Evolutionary conservation across 2,113 vertebrate genomes (phyloP).

Genomic region (Spermophilus dauricus): DNA sequence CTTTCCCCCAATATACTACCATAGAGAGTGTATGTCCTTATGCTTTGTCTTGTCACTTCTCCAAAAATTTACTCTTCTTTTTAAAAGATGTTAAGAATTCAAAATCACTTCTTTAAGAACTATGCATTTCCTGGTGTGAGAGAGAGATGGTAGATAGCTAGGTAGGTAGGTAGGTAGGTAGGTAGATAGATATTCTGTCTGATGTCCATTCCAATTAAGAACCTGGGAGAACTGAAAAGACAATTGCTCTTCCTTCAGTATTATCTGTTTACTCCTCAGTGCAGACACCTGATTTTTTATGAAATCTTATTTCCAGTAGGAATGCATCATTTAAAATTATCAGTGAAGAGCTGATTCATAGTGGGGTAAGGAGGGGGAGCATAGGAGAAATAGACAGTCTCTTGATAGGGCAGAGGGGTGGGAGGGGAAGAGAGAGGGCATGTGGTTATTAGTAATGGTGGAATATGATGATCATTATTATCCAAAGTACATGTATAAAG

Average conservation of each 20-base stretch:
- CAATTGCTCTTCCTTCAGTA: neutral
- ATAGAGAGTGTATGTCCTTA: neutral
- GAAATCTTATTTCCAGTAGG: neutral
- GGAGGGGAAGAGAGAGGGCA: too few species aligned
- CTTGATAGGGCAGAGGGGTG: too few species aligned
- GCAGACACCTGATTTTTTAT: neutral
- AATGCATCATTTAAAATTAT: neutral
- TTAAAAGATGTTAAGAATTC: neutral
- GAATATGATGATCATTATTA: too few species aligned
- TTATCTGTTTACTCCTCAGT: neutral
- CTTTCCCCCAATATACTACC: neutral
- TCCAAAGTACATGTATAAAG: too few species aligned
- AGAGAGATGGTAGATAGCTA: too few species aligned
- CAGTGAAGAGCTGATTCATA: neutral
- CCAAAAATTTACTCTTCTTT: neutral
- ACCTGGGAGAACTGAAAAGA: neutral
- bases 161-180: too few species aligned
- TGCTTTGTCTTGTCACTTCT: neutral
- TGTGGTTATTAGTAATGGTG: too few species aligned
- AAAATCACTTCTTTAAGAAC: neutral
- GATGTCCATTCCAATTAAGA: neutral
- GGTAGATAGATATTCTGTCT: neutral
- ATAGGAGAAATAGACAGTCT: too few species aligned
- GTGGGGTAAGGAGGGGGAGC: too few species aligned
- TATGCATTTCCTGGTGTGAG: neutral